Percentiles rank a stretch among this genome's conserved stretches.
Conservation (phyloP, 2,797 vertebrate genomes). For the Malacoctenus gilli region DNA sequence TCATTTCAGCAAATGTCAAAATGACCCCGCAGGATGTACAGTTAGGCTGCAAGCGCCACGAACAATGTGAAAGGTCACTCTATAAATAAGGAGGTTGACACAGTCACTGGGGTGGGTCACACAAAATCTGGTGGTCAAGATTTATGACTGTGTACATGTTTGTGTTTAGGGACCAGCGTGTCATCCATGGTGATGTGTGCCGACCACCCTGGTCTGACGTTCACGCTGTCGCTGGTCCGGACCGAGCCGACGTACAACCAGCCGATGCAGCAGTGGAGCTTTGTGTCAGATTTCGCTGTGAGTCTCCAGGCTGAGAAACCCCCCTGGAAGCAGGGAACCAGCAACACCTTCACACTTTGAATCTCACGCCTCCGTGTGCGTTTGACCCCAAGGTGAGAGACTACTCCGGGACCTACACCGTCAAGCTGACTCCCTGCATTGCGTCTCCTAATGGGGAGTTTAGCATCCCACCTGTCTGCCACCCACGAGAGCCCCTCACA, state of each 20-base stretch:
- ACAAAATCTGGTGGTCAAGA: slow-evolving; percentile 15
- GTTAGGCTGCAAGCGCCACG: slow-evolving; percentile 33
- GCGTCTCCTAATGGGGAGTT: slow-evolving; percentile 85
- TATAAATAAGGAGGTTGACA: slow-evolving; percentile 37
- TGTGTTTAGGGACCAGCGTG: slow-evolving; percentile 79
- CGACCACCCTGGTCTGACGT: slow-evolving; percentile 84
- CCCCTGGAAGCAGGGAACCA: too few species aligned
- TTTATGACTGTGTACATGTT: slow-evolving; percentile 27
- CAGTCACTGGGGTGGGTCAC: slow-evolving; percentile 6
- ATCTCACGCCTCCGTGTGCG: background rate
- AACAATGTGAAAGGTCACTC: slow-evolving; percentile 44
- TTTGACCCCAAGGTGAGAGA: slow-evolving; percentile 80
- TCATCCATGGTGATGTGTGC: slow-evolving; percentile 85
- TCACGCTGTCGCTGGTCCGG: slow-evolving; percentile 82
- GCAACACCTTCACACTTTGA: background rate
- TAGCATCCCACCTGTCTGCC: slow-evolving; percentile 83
- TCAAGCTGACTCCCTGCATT: slow-evolving; percentile 84
- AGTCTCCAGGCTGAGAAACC: too few species aligned
- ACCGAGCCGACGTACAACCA: slow-evolving; percentile 87
- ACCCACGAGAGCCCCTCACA: slow-evolving; percentile 83
- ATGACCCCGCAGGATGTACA: slow-evolving; percentile 50
- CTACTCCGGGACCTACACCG: slow-evolving; percentile 87
- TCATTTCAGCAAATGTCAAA: slow-evolving; percentile 69
- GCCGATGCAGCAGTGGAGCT: slow-evolving; percentile 89
- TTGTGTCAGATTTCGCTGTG: slow-evolving; percentile 87